A percentile compares a stretch with the other conserved stretches of the same genome.
These are phyloP conservation scores for Araneus ventricosus DNA, from an alignment of 1,140 invertebrate genomes.

Conservation along the genomic window DNA sequence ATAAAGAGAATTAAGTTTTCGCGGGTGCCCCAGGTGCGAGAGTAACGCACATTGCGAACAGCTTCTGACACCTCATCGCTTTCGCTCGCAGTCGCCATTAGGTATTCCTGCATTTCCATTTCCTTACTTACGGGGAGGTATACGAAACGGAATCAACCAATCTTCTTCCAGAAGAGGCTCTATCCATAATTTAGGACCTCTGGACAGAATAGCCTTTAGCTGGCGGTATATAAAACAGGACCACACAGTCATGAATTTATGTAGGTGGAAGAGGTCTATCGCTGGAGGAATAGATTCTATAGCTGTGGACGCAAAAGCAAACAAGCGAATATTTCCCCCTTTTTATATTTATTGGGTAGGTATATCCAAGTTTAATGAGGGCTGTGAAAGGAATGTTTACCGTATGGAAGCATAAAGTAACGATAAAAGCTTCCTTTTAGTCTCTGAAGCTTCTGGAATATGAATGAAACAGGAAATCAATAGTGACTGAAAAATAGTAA, in stretches of 20 bases:
- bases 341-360: not conserved
- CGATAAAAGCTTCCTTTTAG: not conserved
- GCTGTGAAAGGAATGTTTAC: not conserved
- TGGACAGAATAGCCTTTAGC: slow-evolving; percentile 29
- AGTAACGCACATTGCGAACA: slow-evolving; percentile 52
- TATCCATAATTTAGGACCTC: slow-evolving; percentile 29
- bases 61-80: slow-evolving; percentile 63
- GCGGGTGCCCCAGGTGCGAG: slow-evolving; percentile 55
- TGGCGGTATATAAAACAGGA: slow-evolving; percentile 12
- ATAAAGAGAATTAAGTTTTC: slow-evolving; percentile 70
- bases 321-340: not conserved
- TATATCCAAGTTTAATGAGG: not conserved
- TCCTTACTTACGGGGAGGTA: not conserved
- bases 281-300: not conserved
- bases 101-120: slow-evolving; percentile 65
- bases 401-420: not conserved
- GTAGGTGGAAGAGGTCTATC: not conserved
- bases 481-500: too few relatives aligned
- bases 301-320: not conserved
- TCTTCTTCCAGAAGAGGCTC: not conserved
- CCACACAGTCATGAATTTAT: slow-evolving; percentile 6
- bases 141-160: slow-evolving; percentile 54
- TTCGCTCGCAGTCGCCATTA: slow-evolving; percentile 35
- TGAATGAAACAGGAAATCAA: too few relatives aligned
- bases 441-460: too few relatives aligned